A percentile compares a stretch with the other conserved stretches of the same genome.
phyloP scores from a whole-genome alignment of 1,140 invertebrate genomes.

The Drosophila tsacasi region DNA sequence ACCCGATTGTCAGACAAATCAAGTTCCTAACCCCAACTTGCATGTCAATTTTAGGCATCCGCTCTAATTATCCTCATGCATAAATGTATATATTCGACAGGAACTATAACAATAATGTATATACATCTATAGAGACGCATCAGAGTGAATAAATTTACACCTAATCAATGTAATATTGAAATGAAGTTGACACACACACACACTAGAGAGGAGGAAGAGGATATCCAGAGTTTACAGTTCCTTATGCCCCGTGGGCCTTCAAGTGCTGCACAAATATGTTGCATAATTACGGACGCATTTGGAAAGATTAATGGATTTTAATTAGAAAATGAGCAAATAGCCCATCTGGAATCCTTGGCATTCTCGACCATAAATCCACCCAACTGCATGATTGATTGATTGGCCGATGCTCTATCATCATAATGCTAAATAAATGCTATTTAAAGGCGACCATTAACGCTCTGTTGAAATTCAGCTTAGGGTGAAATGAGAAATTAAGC shows the following conservation, averaged over 20 bases:
- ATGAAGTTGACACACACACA: slow-evolving; percentile 54
- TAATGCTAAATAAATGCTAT: slow-evolving; percentile 38
- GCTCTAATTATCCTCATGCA: slow-evolving; percentile 17
- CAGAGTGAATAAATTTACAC: slow-evolving; percentile 70
- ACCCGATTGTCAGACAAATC: not conserved
- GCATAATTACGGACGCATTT: slow-evolving; percentile 60
- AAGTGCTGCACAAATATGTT: slow-evolving; percentile 52
- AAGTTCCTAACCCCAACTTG: not conserved
- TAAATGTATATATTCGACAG: slow-evolving; percentile 1
- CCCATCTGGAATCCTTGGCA: slow-evolving; percentile 28
- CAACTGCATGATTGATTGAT: slow-evolving; percentile 51
- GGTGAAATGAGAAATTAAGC: slow-evolving; percentile 7
- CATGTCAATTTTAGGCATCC: slow-evolving; percentile 12
- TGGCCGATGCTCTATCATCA: slow-evolving; percentile 32
- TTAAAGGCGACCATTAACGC: slow-evolving; percentile 24
- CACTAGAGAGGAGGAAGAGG: slow-evolving; percentile 23
- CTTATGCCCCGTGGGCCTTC: slow-evolving; percentile 10
- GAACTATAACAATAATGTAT: slow-evolving; percentile 13
- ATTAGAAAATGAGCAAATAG: slow-evolving; percentile 68
- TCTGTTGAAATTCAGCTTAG: slow-evolving; percentile 9
- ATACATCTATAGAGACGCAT: not conserved
- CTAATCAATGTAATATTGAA: slow-evolving; percentile 78
- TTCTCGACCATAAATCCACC: slow-evolving; percentile 30
- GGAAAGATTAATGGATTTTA: slow-evolving; percentile 79
- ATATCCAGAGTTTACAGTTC: slow-evolving; percentile 9